These are phyloP conservation scores for Coreius guichenoti DNA, from an alignment of 2,797 vertebrate genomes.

Conservation along the genomic window DNA sequence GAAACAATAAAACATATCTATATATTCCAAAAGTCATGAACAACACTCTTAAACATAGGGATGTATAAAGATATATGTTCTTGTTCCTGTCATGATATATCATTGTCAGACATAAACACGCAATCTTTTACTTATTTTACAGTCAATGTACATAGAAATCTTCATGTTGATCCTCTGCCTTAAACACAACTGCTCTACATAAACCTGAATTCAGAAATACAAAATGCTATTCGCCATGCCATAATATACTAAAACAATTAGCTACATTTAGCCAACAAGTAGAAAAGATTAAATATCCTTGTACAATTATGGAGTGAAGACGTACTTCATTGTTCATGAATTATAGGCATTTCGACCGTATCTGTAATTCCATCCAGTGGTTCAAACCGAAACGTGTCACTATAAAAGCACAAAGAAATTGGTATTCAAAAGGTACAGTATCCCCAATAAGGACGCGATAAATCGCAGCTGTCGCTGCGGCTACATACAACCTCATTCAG, in stretches of 20 bases:
- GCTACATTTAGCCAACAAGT: constrained; percentile 98
- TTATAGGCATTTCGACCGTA: constrained; percentile 95
- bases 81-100: constrained; percentile 96
- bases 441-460: constrained; percentile 78
- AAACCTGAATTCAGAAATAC: constrained; percentile 98
- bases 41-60: constrained; percentile 87
- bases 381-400: constrained; percentile 93
- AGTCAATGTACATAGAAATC: constrained; percentile 99
- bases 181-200: constrained; percentile 99
- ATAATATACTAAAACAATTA: constrained; percentile 99
- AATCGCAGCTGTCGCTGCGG: constrained; percentile 73
- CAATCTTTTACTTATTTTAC: constrained; percentile 99
- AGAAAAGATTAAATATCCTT: constrained; percentile 99
- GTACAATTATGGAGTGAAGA: constrained; percentile 98
- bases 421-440: constrained; percentile 82
- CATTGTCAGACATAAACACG: constrained; percentile 96
- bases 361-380: constrained; percentile 96
- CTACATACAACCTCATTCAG: constrained; percentile 70
- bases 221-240: constrained; percentile 99
- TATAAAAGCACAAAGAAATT: constrained; percentile 96
- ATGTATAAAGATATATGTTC: constrained; percentile 89
- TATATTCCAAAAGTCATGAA: constrained; percentile 76
- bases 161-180: constrained; percentile 92
- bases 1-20: constrained; percentile 81
- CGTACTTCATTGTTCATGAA: constrained; percentile 94